Conservation (phyloP, 2,797 vertebrate genomes). For the Clarias fuscus region DNA sequence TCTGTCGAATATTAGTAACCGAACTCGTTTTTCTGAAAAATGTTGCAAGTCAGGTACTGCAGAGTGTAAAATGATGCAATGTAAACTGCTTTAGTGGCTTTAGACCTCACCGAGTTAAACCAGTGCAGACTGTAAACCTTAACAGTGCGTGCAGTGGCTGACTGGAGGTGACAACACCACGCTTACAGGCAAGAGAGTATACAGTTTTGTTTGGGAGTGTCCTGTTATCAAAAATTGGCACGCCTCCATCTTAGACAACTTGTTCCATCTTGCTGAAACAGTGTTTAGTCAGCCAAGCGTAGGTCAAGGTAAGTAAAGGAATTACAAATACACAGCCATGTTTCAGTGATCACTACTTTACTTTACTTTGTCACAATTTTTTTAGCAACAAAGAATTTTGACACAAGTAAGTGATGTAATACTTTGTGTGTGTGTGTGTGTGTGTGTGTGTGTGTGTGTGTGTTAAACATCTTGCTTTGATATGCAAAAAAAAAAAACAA, state of each 20-base stretch:
- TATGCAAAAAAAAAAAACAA: not conserved
- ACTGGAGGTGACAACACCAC: not conserved
- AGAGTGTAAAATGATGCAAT: not conserved
- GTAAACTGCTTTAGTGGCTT: not conserved
- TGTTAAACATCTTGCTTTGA: not conserved
- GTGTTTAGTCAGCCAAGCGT: not conserved
- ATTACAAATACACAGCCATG: not conserved
- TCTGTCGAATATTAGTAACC: not conserved
- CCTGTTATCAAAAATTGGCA: not conserved
- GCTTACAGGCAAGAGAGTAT: not conserved
- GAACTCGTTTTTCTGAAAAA: not conserved
- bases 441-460: too few relatives aligned
- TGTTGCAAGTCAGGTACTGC: too few relatives aligned
- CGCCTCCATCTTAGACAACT: not conserved
- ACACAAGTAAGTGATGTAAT: not conserved
- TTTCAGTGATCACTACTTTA: not conserved
- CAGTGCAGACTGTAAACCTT: too few relatives aligned
- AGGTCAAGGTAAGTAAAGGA: not conserved
- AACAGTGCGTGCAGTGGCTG: not conserved
- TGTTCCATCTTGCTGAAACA: constrained; percentile 7
- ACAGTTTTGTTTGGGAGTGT: not conserved
- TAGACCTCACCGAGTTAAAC: not conserved
- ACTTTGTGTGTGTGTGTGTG: not conserved
- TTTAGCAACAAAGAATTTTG: not conserved
- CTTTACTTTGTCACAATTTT: not conserved